Percentiles rank a stretch among this genome's conserved stretches.
Evolutionary conservation across 2,888 invertebrate genomes (phyloP).

Genomic region (Diplolepis rosae): DNA sequence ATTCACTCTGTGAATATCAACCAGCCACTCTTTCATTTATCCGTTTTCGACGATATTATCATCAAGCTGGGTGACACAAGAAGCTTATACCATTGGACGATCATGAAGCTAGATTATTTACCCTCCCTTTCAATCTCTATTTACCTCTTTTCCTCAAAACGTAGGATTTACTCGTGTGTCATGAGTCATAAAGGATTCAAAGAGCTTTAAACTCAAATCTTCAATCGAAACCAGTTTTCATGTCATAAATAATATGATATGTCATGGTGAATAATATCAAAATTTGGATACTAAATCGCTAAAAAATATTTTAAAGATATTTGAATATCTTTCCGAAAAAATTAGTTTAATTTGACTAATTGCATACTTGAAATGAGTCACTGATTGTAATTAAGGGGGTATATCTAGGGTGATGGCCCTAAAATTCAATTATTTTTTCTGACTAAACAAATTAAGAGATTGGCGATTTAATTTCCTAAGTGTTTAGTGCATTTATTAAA

Average conservation of each 20-base stretch:
- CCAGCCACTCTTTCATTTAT: constrained; percentile 40
- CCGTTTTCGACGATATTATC: constrained; percentile 38
- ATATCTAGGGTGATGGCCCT: too few relatives aligned
- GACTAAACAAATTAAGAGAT: too few relatives aligned
- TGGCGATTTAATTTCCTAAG: too few relatives aligned
- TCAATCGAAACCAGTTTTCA: not conserved
- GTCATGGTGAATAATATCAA: too few relatives aligned
- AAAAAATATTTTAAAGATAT: not conserved
- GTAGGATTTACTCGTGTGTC: not conserved
- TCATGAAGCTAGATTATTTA: constrained; percentile 44
- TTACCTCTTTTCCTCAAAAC: constrained; percentile 31
- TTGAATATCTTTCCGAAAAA: not conserved
- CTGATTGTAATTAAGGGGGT: too few relatives aligned
- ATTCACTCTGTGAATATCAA: constrained; percentile 36
- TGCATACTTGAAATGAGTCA: too few relatives aligned
- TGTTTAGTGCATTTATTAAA: too few relatives aligned
- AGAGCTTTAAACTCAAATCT: not conserved
- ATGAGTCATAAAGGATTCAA: not conserved
- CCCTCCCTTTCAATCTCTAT: constrained; percentile 33
- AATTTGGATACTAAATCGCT: too few relatives aligned
- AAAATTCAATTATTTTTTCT: too few relatives aligned
- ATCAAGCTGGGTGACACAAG: constrained; percentile 41
- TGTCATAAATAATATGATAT: not conserved
- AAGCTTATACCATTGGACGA: constrained; percentile 48
- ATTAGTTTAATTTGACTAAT: too few relatives aligned